These are phyloP conservation scores for Drosophila paulistorum DNA, from an alignment of 1,140 invertebrate species.

Conservation along the genomic window DNA sequence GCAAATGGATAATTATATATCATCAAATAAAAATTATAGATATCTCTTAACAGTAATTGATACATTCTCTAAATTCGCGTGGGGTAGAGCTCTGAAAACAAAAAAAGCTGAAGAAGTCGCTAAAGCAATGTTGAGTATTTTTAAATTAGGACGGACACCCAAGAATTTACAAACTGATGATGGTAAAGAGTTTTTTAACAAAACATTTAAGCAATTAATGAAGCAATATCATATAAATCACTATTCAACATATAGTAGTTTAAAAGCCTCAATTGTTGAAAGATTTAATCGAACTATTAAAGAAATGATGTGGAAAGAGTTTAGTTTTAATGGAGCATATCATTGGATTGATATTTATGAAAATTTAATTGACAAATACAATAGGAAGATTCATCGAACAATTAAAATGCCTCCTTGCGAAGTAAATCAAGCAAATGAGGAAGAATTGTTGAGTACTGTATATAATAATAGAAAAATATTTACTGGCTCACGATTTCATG, in stretches of 20 bases:
- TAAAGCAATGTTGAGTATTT: conserved; percentile 18
- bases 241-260: neutral
- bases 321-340: neutral
- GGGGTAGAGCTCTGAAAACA: neutral
- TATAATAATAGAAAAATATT: no score
- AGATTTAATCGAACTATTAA: neutral
- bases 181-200: conserved; percentile 3
- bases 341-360: neutral
- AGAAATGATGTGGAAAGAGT: neutral
- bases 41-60: conserved; percentile 32
- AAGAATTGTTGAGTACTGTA: no score
- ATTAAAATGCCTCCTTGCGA: conserved; percentile 52
- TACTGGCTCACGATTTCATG: no score
- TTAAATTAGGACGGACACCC: neutral
- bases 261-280: neutral
- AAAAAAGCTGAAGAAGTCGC: conserved; percentile 13
- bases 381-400: conserved; percentile 67
- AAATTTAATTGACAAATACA: neutral
- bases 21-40: conserved; percentile 13
- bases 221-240: conserved; percentile 1
- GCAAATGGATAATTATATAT: conserved; percentile 62
- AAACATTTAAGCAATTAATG: neutral
- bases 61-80: conserved; percentile 16
- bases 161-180: conserved; percentile 1
- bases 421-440: conserved; percentile 15